A percentile compares a stretch with the other conserved stretches of the same genome.
phyloP scores from a whole-genome alignment of 92 coral and sea anemone genomes.

The Actinostola sp. region DNA sequence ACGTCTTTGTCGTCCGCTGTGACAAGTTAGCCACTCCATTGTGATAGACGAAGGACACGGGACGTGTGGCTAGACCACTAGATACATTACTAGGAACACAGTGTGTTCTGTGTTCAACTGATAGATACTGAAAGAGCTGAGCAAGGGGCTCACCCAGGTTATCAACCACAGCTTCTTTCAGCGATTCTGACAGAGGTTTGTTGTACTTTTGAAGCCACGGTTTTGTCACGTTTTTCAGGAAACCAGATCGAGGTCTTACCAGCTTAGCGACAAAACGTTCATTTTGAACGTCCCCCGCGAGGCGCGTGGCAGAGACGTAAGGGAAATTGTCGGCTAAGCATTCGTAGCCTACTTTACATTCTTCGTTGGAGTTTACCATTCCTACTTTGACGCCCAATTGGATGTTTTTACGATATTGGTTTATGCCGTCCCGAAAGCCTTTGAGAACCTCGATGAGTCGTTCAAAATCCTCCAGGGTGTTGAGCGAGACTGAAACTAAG shows the following conservation, averaged over 20 bases:
- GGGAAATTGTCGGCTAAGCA: constrained; percentile 52
- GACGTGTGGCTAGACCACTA: constrained; percentile 88
- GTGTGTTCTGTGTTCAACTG: constrained; percentile 67
- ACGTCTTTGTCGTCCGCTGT: constrained; percentile 65
- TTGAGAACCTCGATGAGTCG: constrained; percentile 55
- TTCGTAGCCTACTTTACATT: constrained; percentile 77
- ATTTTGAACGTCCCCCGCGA: constrained; percentile 31
- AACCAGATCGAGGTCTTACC: background rate
- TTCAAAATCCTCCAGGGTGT: constrained; percentile 62
- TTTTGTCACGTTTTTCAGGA: constrained; percentile 24
- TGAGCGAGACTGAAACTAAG: constrained; percentile 35
- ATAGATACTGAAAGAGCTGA: constrained; percentile 64
- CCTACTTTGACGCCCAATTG: constrained; percentile 79
- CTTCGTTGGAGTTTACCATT: constrained; percentile 83
- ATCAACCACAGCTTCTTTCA: constrained; percentile 45
- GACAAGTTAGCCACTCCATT: constrained; percentile 64
- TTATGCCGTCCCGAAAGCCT: constrained; percentile 61
- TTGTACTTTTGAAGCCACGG: constrained; percentile 57
- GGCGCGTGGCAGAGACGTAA: constrained; percentile 37
- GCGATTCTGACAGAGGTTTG: constrained; percentile 28
- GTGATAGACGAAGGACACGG: constrained; percentile 70
- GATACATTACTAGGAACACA: constrained; percentile 89
- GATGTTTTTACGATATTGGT: constrained; percentile 62
- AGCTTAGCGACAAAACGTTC: constrained; percentile 41
- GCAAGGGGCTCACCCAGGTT: constrained; percentile 68